These are phyloP conservation scores for Drosophila basisetae DNA, from an alignment of 2,888 invertebrate species.

Conservation along the genomic window DNA sequence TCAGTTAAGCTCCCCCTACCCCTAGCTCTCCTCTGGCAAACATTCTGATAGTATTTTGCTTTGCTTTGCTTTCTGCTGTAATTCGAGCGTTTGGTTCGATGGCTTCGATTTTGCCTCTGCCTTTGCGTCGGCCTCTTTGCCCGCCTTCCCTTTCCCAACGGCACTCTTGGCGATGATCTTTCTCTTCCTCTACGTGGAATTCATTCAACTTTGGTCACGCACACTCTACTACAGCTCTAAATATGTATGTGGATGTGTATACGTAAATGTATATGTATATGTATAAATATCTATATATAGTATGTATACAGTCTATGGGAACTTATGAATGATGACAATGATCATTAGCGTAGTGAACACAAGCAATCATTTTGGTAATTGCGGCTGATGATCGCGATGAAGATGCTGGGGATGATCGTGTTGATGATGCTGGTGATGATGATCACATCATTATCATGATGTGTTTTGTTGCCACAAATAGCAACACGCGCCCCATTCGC, in stretches of 20 bases:
- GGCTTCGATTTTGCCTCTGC: slow-evolving; percentile 19
- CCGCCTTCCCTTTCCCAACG: not conserved
- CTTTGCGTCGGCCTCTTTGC: not conserved
- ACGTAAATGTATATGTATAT: not conserved
- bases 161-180: slow-evolving; percentile 2
- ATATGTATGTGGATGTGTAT: not conserved
- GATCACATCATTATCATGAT: slow-evolving; percentile 2
- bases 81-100: slow-evolving; percentile 45
- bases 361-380: not conserved
- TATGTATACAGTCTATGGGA: slow-evolving; percentile 33
- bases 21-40: not conserved
- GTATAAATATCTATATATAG: not conserved
- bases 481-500: slow-evolving; percentile 58
- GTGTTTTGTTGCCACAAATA: slow-evolving; percentile 66
- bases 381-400: not conserved
- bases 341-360: slow-evolving; percentile 27
- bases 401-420: not conserved
- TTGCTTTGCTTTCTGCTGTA: slow-evolving; percentile 30
- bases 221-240: slow-evolving; percentile 8
- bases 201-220: slow-evolving; percentile 59
- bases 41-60: slow-evolving; percentile 4
- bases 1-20: not conserved
- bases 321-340: slow-evolving; percentile 70
- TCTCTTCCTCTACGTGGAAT: slow-evolving; percentile 45
- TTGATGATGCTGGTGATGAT: not conserved